phyloP scores from a whole-genome alignment of 1,140 invertebrate species.

The Ceratitis capitata region DNA sequence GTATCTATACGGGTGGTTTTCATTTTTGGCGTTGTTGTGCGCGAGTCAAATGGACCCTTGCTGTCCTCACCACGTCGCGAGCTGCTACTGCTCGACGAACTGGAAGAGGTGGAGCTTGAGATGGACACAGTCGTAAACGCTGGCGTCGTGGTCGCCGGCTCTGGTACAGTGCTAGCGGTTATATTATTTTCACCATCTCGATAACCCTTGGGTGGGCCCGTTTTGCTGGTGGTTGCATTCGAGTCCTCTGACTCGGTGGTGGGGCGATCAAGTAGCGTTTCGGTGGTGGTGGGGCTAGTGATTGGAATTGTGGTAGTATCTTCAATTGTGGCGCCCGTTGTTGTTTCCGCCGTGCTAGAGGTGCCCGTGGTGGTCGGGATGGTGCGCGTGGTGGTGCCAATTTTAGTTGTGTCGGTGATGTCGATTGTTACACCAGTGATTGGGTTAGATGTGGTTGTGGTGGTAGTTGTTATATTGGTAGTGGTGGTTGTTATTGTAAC shows the following conservation, averaged over 20 bases:
- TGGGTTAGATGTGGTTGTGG: constrained; percentile 54
- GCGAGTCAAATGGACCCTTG: constrained; percentile 48
- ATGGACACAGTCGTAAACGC: constrained; percentile 50
- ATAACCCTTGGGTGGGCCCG: constrained; percentile 57
- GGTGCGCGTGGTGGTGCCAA: constrained; percentile 49
- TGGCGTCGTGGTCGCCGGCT: constrained; percentile 47
- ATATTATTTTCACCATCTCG: constrained; percentile 64
- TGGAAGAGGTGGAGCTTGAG: constrained; percentile 37
- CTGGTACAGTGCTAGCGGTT: constrained; percentile 52
- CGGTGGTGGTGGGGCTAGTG: neutral
- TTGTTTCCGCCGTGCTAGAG: constrained; percentile 45
- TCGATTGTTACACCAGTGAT: constrained; percentile 47
- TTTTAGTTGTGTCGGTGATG: constrained; percentile 28
- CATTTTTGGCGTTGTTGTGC: constrained; percentile 59
- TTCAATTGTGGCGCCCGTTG: neutral
- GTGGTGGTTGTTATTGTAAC: constrained; percentile 49
- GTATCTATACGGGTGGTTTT: constrained; percentile 62
- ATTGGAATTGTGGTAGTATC: constrained; percentile 35
- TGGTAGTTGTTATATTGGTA: constrained; percentile 46
- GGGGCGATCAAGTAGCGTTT: too few species aligned
- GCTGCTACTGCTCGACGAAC: neutral
- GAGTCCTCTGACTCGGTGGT: neutral
- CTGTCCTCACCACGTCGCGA: constrained; percentile 48
- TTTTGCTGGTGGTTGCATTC: constrained; percentile 45
- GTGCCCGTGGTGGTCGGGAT: constrained; percentile 46